Conservation (phyloP, 1,140 invertebrate species). For the Calephelis virginiensis region DNA sequence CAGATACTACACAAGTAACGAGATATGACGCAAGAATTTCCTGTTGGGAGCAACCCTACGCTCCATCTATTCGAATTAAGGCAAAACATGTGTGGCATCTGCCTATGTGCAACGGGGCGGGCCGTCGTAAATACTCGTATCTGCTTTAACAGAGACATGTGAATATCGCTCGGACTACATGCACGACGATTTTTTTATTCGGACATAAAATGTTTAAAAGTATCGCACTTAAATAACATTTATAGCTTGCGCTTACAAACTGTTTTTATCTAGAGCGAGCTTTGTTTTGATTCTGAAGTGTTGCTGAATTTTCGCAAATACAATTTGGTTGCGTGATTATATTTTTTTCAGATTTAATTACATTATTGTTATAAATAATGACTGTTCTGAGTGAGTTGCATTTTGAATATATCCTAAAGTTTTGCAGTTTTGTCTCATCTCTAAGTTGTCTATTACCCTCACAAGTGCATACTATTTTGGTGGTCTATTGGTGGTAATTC, state of each 20-base stretch:
- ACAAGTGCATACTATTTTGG: no score
- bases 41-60: conserved; percentile 44
- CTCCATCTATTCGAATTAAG: conserved; percentile 73
- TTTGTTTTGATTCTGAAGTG: not conserved
- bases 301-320: no score
- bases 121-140: conserved; percentile 69
- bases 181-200: conserved; percentile 13
- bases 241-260: conserved; percentile 6
- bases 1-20: no score
- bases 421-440: no score
- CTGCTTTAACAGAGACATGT: conserved; percentile 45
- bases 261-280: not conserved
- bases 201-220: conserved; percentile 7
- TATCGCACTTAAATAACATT: conserved; percentile 15
- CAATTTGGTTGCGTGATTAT: no score
- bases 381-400: no score
- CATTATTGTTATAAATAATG: no score
- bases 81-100: conserved; percentile 73
- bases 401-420: no score
- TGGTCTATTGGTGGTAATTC: no score
- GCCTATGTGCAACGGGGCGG: conserved; percentile 60
- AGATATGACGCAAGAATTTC: conserved; percentile 3
- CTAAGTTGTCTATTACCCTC: no score
- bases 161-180: conserved; percentile 25
- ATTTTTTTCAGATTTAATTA: no score